Evolutionary conservation across 2,888 invertebrate species (phyloP), one percentile per base, ranked within the genome.

Genomic region (Netelia inedita): DNA sequence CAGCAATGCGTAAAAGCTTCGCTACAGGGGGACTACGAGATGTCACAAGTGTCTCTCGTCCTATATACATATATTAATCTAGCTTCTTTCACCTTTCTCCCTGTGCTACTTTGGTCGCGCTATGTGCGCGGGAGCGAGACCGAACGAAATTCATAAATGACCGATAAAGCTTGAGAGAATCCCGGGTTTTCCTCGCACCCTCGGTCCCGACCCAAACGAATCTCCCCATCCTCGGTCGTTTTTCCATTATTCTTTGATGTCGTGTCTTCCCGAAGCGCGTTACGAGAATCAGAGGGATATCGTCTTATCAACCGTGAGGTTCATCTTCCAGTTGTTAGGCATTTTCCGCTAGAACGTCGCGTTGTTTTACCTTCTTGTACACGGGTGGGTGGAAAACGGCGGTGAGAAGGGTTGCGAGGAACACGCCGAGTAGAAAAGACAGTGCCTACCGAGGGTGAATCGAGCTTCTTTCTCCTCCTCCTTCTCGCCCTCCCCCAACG

Each of bases 321-420:
- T 91, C 89, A 86, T 91, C 90, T 90, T 90, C 87, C 87, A 88
- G 90, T 90, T 90, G 88, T 92, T 91, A 88, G 86, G 86, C 85
- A 89, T 89, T 90, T 89, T 88, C 28, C 66, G 79, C 46, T 65
- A 50, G 68, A 84, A 78, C 21, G 19, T 43, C 43, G 43, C 43
- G 55, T 59, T 23, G 53, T 78, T 83, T 82, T 50, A 16, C 69
- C 69, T 23, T 28, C 41, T 69, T 69, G 63, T 59, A 61, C 41
- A 73, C 65, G 28, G 61, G 50, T 50, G 59, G 61, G 57, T 73
- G 28, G 68, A 59, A 74, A 46, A 57, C 63, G 46, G 19, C 61
- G 28, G 23, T 75, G 75, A 76, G 61, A 46, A 69, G 43, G 53
- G 55, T 68, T 61, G 53, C 71, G 46, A 68, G 59, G 23, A 10